Evolutionary conservation across 2,113 vertebrate species (phyloP).

Genomic region (Sisor rabdophorus): DNA sequence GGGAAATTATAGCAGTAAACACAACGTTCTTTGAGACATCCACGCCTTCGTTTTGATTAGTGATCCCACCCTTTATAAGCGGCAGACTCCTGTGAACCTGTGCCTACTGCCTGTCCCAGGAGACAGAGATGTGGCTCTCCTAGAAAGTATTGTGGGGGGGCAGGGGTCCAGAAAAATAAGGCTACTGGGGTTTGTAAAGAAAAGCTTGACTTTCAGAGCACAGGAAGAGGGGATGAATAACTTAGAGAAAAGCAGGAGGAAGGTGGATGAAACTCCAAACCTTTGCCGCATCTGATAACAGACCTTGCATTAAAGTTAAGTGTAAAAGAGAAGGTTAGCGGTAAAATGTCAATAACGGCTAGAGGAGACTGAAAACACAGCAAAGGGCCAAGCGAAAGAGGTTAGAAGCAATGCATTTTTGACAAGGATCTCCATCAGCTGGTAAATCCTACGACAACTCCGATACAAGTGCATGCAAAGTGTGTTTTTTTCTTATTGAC

Average conservation of each 20-base stretch:
- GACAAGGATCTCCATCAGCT: slow-evolving; percentile 62
- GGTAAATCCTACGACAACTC: slow-evolving; percentile 36
- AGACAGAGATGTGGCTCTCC: slow-evolving; percentile 58
- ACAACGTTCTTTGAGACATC: slow-evolving; percentile 31
- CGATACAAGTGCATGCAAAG: background rate
- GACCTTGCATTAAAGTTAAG: slow-evolving; percentile 65
- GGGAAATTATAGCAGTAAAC: slow-evolving; percentile 42
- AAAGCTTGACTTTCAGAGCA: slow-evolving; percentile 82
- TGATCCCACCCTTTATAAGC: slow-evolving; percentile 49
- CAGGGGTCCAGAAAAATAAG: slow-evolving; percentile 80
- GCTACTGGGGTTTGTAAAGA: slow-evolving; percentile 72
- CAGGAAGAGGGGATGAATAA: slow-evolving; percentile 83
- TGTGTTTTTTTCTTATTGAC: slow-evolving; percentile 54
- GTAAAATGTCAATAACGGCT: slow-evolving; percentile 65
- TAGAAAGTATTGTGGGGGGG: slow-evolving; percentile 22
- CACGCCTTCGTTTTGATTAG: slow-evolving; percentile 44
- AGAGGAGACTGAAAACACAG: slow-evolving; percentile 53
- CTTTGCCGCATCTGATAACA: slow-evolving; percentile 81
- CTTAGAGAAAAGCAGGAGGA: slow-evolving; percentile 68
- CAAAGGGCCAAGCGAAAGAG: slow-evolving; percentile 32
- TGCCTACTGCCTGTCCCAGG: slow-evolving; percentile 54
- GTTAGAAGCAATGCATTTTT: slow-evolving; percentile 39
- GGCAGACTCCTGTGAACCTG: slow-evolving; percentile 38
- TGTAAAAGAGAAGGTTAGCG: slow-evolving; percentile 75
- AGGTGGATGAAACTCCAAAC: slow-evolving; percentile 79